Base-by-base conservation (phyloP, 2,113 vertebrate species). In the Ceyx melanurus region DNA sequence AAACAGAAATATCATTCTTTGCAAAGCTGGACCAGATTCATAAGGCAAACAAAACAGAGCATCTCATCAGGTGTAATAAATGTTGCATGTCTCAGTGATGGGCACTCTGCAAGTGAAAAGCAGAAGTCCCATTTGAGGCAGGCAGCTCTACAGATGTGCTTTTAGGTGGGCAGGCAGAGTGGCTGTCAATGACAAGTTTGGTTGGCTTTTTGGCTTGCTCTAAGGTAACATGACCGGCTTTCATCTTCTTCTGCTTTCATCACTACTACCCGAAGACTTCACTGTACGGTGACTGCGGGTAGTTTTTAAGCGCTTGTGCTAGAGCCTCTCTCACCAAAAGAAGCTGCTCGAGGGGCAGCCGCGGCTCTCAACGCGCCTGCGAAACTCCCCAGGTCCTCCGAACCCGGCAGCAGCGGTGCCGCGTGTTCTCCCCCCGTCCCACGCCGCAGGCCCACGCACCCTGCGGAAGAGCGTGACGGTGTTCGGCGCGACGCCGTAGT, bases 381-480 rank as follows among this genome's bases (percentile, higher is more conserved):
- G 12, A 4, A 60, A 17, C 33, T 50, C 61, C 48, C 29, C 35
- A 9, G 8, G 4, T 29, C n/a, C 46, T 25, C 28, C 40, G 21
- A n/a, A 17, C n/a, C 42, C 42, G 7, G 29, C 45, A 28, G 57
- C n/a, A 12, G 29, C 11, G 31, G 42, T 35, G 14, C 51, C 19
- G 14, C 14, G 57, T 29, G 10, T 5, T 5, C 19, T 18, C 4
- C 35, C 6, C 3, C 18, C 1, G 33, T 22, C 3, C 33, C 53
- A 6, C 75, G n/a, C 33, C 31, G 37, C 54, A 64, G 29, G 8
- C 21, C 26, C 82, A 92, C 97, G 90, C 93, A 99, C 99, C 98
- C 97, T 98, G 86, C 99, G 98, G 93, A 99, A 99, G 53, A 99
- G 70, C 58, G 93, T 58, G 71, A 99, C 96, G 40, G 98, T 97